A percentile compares a stretch with the other conserved stretches of the same genome.
phyloP scores from a whole-genome alignment of 2,797 vertebrate genomes.

The Selene dorsalis region DNA sequence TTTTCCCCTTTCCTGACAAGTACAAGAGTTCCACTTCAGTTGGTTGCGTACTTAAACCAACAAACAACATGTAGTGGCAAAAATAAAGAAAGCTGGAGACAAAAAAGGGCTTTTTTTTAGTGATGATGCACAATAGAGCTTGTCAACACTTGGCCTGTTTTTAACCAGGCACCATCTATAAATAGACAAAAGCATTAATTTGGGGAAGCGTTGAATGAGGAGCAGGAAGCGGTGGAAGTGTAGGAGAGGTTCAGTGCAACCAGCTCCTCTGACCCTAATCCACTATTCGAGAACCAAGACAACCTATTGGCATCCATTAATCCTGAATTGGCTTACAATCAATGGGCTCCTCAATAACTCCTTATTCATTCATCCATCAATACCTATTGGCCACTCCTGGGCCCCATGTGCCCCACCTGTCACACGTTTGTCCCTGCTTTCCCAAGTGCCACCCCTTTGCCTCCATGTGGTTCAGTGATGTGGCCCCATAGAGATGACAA shows the following conservation, averaged over 20 bases:
- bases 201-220: slow-evolving; percentile 23
- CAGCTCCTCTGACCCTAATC: slow-evolving; percentile 65
- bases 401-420: slow-evolving; percentile 34
- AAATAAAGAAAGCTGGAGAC: slow-evolving; percentile 31
- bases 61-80: slow-evolving; percentile 48
- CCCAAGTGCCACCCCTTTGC: neutral
- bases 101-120: slow-evolving; percentile 36
- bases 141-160: slow-evolving; percentile 63
- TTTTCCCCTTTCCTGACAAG: neutral
- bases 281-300: slow-evolving; percentile 72
- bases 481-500: neutral
- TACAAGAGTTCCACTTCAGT: slow-evolving; percentile 17
- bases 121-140: slow-evolving; percentile 51
- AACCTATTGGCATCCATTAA: slow-evolving; percentile 78
- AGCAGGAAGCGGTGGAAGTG: slow-evolving; percentile 19
- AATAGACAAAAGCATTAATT: slow-evolving; percentile 39
- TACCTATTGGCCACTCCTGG: slow-evolving; percentile 49
- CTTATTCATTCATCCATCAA: slow-evolving; percentile 77
- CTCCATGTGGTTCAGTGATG: neutral
- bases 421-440: slow-evolving; percentile 15
- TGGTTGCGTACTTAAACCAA: slow-evolving; percentile 12
- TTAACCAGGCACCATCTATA: slow-evolving; percentile 6
- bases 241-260: slow-evolving; percentile 36
- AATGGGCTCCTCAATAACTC: slow-evolving; percentile 71
- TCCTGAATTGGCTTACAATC: slow-evolving; percentile 73